Evolutionary conservation across 2,797 vertebrate species (phyloP), one percentile per base, ranked within the genome.

Genomic region (Silurus aristotelis): DNA sequence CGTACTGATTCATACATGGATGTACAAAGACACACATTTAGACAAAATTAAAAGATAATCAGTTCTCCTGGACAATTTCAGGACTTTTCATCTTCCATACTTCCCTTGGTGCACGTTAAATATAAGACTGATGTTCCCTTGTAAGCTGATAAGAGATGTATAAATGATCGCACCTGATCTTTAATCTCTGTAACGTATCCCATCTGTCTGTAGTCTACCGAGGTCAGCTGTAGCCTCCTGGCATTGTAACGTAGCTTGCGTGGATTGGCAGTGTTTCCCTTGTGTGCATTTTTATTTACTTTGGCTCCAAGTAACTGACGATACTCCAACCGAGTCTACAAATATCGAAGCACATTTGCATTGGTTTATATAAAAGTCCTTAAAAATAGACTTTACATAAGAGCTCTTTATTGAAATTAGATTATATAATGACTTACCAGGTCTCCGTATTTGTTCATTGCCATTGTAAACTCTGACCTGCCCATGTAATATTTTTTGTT

Each of bases 381-480:
- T 10, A 19, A 27, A 27, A 58, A 19, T 58, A 7, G 22, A 75
- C 14, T 25, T 52, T 15, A 75, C 52, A 25, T n/a, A 1, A 14
- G 6, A 7, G 5, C 22, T 71, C 7, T 72, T 60, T 60, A 6
- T 13, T 52, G 48, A 52, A 52, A 10, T 52, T 4, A 52, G 10
- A 20, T 58, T 64, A 31, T 20, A 20, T 43, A 7, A 76, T 58
- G 85, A 88, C 89, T 93, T 86, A 95, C 95, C 88, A 95, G 88
- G 86, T 95, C 95, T 86, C 95, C 95, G 56, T 95, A 96, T 92
- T 93, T 95, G 88, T 96, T 96, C 94, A 96, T 95, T 77, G 91
- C 85, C 95, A 95, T 94, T 10, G 87, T 86, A 80, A 95, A 96
- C 1, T 87, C 86, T 84, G 85, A 94, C 80, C 68, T 87, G 55